phyloP scores from a whole-genome alignment of 2,113 vertebrate species.

The Laticauda laticaudata region DNA sequence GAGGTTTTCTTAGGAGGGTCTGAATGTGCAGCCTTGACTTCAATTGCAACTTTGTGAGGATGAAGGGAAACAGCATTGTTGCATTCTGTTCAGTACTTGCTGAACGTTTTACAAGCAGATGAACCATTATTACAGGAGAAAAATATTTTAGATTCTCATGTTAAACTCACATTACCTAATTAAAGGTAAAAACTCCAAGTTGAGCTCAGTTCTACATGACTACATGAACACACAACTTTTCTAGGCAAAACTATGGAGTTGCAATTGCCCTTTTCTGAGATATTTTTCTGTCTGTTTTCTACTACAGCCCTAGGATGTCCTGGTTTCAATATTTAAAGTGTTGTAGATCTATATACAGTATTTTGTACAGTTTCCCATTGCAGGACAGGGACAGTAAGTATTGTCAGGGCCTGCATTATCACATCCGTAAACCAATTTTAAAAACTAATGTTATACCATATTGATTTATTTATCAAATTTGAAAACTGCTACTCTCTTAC shows the following conservation, averaged over 20 bases:
- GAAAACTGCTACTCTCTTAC: background rate
- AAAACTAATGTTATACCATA: background rate
- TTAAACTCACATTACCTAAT: background rate
- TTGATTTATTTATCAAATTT: background rate
- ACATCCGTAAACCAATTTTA: background rate
- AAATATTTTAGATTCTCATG: background rate
- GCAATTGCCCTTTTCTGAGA: background rate
- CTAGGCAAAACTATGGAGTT: background rate
- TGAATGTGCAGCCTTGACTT: constrained; percentile 29
- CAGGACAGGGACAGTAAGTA: too few relatives aligned
- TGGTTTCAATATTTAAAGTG: too few relatives aligned
- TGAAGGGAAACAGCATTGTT: constrained; percentile 6
- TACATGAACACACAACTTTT: background rate
- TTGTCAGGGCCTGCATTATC: background rate
- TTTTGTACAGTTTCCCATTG: too few relatives aligned
- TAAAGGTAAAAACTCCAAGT: background rate
- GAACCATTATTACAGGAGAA: background rate
- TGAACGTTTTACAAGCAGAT: constrained; percentile 20
- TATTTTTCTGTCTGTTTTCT: background rate
- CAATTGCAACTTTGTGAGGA: constrained; percentile 25
- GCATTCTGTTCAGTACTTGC: constrained; percentile 25
- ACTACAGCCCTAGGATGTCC: background rate
- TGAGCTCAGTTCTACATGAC: background rate
- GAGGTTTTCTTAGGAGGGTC: constrained; percentile 8
- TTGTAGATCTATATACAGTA: too few relatives aligned